These are phyloP conservation scores for Athalia cordata DNA, from an alignment of 2,888 invertebrate genomes.

Conservation along the genomic window DNA sequence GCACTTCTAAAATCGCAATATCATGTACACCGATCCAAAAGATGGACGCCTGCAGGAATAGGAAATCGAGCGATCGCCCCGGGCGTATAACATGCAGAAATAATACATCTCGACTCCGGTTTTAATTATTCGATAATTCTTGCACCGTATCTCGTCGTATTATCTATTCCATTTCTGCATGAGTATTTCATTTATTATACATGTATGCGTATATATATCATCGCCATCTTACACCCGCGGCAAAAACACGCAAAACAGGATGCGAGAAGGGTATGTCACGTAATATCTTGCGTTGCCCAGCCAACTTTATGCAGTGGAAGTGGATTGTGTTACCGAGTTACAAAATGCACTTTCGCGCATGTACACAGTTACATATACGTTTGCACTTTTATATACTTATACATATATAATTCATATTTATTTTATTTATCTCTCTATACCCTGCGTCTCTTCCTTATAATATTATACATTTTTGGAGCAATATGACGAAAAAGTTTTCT, in stretches of 20 bases:
- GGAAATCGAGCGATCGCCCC: too few relatives aligned
- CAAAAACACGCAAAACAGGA: constrained; percentile 18
- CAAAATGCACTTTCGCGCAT: constrained; percentile 24
- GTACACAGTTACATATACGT: neutral
- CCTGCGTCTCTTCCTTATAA: too few relatives aligned
- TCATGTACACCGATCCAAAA: too few relatives aligned
- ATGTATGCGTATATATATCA: constrained; percentile 13
- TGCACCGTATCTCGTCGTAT: too few relatives aligned
- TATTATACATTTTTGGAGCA: too few relatives aligned
- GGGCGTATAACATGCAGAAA: neutral
- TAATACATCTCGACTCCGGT: neutral
- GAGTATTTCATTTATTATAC: neutral
- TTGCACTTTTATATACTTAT: too few relatives aligned
- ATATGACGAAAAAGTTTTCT: too few relatives aligned
- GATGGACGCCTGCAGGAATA: too few relatives aligned
- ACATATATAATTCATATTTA: too few relatives aligned
- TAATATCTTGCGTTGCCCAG: constrained; percentile 26
- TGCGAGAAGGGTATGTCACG: constrained; percentile 40
- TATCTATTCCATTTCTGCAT: too few relatives aligned
- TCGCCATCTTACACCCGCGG: constrained; percentile 3
- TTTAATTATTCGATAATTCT: neutral
- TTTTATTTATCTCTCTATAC: too few relatives aligned
- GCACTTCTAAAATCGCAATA: too few relatives aligned
- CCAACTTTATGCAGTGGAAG: constrained; percentile 36
- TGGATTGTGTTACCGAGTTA: constrained; percentile 43